Conservation (phyloP, 2,888 invertebrate species). For the Agriopis aurantiaria region DNA sequence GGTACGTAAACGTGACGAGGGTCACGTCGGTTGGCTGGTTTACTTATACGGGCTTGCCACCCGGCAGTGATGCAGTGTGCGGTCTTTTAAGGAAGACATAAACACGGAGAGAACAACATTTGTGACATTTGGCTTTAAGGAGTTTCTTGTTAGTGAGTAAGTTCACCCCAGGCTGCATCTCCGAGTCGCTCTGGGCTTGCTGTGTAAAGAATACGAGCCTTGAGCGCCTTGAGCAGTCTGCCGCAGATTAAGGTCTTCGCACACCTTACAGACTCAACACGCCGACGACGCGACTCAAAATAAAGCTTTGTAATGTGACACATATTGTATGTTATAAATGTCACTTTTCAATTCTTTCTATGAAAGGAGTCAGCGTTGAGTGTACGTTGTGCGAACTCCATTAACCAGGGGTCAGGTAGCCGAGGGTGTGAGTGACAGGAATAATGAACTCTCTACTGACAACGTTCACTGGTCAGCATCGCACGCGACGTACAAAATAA, state of each 20-base stretch:
- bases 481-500: slow-evolving; percentile 51
- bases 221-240: slow-evolving; percentile 26
- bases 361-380: neutral
- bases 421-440: slow-evolving; percentile 14
- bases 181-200: slow-evolving; percentile 8
- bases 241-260: neutral
- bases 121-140: slow-evolving; percentile 30
- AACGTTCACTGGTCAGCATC: slow-evolving; percentile 57
- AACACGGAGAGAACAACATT: slow-evolving; percentile 47
- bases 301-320: too few species aligned
- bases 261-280: neutral
- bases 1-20: too few species aligned
- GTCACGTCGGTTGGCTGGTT: too few species aligned
- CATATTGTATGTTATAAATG: too few species aligned
- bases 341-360: too few species aligned
- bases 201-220: slow-evolving; percentile 25
- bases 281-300: neutral
- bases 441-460: slow-evolving; percentile 38
- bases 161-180: neutral
- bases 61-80: neutral
- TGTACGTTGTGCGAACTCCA: neutral
- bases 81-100: slow-evolving; percentile 42
- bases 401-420: neutral
- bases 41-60: too few species aligned
- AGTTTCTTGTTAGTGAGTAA: slow-evolving; percentile 7